A percentile compares a stretch with the other conserved stretches of the same genome.
Conservation (phyloP, 2,113 vertebrate species). For the Hymenochirus boettgeri region DNA sequence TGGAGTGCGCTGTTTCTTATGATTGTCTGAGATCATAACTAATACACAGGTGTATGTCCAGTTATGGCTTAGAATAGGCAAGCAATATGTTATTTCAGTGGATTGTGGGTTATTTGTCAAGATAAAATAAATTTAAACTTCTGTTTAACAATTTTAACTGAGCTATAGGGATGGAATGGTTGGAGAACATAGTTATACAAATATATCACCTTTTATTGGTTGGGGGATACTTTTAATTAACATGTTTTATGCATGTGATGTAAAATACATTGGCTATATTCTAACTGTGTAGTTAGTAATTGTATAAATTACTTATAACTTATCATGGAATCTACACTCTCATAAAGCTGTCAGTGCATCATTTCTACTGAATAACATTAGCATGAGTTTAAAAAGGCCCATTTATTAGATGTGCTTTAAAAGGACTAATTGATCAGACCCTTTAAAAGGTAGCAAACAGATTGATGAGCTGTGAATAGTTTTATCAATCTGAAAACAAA, state of each 20-base stretch:
- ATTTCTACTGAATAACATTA: conserved; percentile 58
- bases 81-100: too few species aligned
- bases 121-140: too few species aligned
- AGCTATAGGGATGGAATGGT: too few species aligned
- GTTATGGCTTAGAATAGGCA: too few species aligned
- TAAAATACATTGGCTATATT: background rate
- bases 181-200: too few species aligned
- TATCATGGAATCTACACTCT: conserved; percentile 23
- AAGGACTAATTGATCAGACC: conserved; percentile 80
- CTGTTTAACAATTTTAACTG: too few species aligned
- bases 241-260: background rate
- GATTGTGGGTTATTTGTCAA: too few species aligned
- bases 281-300: background rate
- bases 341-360: conserved; percentile 63
- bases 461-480: conserved; percentile 41
- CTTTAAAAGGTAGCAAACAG: conserved; percentile 70
- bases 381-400: conserved; percentile 63
- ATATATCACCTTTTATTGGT: too few species aligned
- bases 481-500: conserved; percentile 14
- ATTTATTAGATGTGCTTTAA: conserved; percentile 61
- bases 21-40: too few species aligned
- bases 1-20: too few species aligned
- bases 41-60: too few species aligned
- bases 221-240: too few species aligned
- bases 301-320: conserved; percentile 28